Conservation (phyloP, 2,113 vertebrate species). For the Indicator maculatus region DNA sequence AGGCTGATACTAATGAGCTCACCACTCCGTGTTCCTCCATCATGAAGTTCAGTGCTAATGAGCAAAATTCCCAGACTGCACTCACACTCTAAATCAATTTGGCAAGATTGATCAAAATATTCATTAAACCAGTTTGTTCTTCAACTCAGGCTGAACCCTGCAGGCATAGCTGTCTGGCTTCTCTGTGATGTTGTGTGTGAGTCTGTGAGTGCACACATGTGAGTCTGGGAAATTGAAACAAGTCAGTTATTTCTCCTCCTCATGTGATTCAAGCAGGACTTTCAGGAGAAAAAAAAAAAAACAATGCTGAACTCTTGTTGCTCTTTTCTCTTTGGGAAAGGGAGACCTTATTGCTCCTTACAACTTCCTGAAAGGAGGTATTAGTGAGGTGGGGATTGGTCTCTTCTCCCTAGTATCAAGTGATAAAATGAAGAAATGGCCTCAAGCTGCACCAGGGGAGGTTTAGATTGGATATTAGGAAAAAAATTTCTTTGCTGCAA, state of each 20-base stretch:
- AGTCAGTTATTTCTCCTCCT: neutral
- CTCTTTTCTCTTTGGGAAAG: neutral
- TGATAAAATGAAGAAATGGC: too few relatives aligned
- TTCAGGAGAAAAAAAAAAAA: neutral
- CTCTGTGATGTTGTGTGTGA: neutral
- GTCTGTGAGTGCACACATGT: neutral
- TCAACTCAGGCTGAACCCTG: constrained; percentile 37
- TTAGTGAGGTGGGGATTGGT: too few relatives aligned
- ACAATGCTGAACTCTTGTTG: neutral
- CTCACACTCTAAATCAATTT: constrained; percentile 44
- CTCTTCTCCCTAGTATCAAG: too few relatives aligned
- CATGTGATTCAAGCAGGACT: neutral
- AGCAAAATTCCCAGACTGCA: constrained; percentile 42
- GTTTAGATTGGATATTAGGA: too few relatives aligned
- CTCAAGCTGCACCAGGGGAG: too few relatives aligned
- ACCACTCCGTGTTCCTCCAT: constrained; percentile 5
- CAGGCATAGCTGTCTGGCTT: neutral
- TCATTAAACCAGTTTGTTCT: constrained; percentile 56
- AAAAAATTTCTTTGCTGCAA: too few relatives aligned
- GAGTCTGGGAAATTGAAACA: neutral
- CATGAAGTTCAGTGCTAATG: constrained; percentile 46
- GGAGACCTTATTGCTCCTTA: too few relatives aligned
- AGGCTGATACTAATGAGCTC: constrained; percentile 48
- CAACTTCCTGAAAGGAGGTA: too few relatives aligned
- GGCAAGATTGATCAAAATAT: constrained; percentile 55